Evolutionary conservation across 2,797 vertebrate species (phyloP).

Genomic region (Taeniopygia guttata): DNA sequence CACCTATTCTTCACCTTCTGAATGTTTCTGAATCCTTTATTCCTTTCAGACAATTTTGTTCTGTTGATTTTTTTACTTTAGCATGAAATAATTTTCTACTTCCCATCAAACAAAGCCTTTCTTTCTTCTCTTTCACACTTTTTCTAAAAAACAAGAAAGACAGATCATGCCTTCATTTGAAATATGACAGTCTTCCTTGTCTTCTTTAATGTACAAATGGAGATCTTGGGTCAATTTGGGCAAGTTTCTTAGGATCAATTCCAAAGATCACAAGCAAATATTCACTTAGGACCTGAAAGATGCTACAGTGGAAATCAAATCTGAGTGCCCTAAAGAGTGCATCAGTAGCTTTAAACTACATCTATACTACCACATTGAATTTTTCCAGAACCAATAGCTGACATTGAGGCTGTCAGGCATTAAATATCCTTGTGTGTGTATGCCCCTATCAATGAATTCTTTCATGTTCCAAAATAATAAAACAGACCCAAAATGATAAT

Average conservation of each 20-base stretch:
- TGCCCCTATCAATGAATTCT: neutral
- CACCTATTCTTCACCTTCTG: neutral
- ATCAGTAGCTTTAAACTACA: neutral
- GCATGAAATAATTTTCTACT: neutral
- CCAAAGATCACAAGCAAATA: neutral
- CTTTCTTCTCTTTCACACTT: neutral
- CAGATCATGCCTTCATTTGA: neutral
- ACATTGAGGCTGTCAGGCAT: neutral
- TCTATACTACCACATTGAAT: neutral
- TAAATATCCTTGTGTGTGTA: neutral
- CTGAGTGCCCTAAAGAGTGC: neutral
- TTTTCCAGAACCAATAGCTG: neutral
- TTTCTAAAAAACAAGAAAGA: neutral
- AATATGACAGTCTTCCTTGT: neutral
- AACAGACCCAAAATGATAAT: neutral
- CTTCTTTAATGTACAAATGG: neutral
- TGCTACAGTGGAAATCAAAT: neutral
- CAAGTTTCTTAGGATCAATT: neutral
- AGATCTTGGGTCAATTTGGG: neutral
- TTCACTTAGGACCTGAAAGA: neutral
- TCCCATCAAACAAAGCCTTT: neutral
- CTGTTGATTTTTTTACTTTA: neutral
- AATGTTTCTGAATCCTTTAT: neutral
- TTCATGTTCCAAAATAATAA: neutral
- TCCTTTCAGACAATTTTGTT: neutral